Conservation (phyloP, 2,113 vertebrate species). For the Aphyosemion australe region DNA sequence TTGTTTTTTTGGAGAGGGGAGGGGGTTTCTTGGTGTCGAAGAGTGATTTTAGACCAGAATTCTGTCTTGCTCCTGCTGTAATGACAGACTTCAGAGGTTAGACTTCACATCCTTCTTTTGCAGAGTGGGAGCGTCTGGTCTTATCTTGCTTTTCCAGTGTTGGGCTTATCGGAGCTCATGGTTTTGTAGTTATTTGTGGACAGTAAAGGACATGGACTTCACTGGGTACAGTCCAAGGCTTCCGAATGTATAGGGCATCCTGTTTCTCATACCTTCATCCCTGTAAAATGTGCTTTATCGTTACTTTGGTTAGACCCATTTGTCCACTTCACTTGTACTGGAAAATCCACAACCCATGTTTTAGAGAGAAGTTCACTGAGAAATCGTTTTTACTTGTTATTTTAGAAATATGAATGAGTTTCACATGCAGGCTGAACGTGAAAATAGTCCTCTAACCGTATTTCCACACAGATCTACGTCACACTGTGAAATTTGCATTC, state of each 20-base stretch:
- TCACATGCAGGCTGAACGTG: too few species aligned
- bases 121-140: slow-evolving; percentile 18
- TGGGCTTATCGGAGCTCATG: slow-evolving; percentile 37
- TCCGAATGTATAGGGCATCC: slow-evolving; percentile 13
- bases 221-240: slow-evolving; percentile 29
- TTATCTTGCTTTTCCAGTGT: slow-evolving; percentile 52
- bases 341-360: slow-evolving; percentile 39
- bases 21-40: not conserved
- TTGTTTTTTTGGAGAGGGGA: too few species aligned
- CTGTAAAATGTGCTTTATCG: slow-evolving; percentile 46
- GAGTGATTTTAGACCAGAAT: not conserved
- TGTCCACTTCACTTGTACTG: slow-evolving; percentile 34
- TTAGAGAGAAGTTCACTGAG: slow-evolving; percentile 8
- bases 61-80: slow-evolving; percentile 9
- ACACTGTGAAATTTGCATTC: too few species aligned
- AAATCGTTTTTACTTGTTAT: too few species aligned
- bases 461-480: too few species aligned
- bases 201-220: slow-evolving; percentile 2
- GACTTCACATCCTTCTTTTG: slow-evolving; percentile 30
- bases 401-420: too few species aligned
- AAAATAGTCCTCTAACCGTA: too few species aligned
- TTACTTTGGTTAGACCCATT: slow-evolving; percentile 35
- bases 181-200: slow-evolving; percentile 29
- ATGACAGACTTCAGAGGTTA: slow-evolving; percentile 32
- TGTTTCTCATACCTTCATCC: slow-evolving; percentile 34